phyloP scores from a whole-genome alignment of 2,888 invertebrate genomes.

The Heliothis peltigera region DNA sequence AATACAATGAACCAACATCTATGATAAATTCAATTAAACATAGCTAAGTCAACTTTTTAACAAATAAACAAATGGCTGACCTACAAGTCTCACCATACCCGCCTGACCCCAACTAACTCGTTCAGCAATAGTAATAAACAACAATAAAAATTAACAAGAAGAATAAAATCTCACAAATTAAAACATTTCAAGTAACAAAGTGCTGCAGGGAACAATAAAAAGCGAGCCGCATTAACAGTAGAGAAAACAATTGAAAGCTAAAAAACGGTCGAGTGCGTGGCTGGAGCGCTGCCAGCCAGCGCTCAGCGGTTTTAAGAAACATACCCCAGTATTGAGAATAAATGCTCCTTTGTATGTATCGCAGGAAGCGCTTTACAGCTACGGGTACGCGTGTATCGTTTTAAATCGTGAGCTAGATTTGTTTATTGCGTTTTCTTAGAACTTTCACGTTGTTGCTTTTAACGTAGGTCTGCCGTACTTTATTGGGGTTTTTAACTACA shows the following conservation, averaged over 20 bases:
- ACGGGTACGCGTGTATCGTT: constrained; percentile 33
- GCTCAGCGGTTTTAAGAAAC: constrained; percentile 49
- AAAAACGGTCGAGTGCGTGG: constrained; percentile 58
- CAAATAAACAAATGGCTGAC: not conserved
- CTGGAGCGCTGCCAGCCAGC: constrained; percentile 53
- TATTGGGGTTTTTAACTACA: no score
- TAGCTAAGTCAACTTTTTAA: not conserved
- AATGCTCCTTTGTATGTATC: constrained; percentile 45
- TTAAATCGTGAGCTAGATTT: constrained; percentile 12
- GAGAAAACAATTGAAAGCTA: constrained; percentile 60
- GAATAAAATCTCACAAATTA: constrained; percentile 48
- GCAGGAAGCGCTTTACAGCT: constrained; percentile 31
- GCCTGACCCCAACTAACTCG: constrained; percentile 22
- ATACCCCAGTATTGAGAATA: constrained; percentile 51
- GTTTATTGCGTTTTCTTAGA: constrained; percentile 18
- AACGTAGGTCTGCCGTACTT: not conserved
- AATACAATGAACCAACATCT: not conserved
- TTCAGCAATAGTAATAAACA: constrained; percentile 38
- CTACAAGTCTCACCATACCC: not conserved
- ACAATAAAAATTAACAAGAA: constrained; percentile 27
- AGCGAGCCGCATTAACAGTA: constrained; percentile 51
- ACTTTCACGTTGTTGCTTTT: not conserved
- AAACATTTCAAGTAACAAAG: constrained; percentile 57
- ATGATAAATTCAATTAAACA: not conserved
- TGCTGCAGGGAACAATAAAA: constrained; percentile 51